phyloP scores from a whole-genome alignment of 2,797 vertebrate genomes.

The Oreortyx pictus region DNA sequence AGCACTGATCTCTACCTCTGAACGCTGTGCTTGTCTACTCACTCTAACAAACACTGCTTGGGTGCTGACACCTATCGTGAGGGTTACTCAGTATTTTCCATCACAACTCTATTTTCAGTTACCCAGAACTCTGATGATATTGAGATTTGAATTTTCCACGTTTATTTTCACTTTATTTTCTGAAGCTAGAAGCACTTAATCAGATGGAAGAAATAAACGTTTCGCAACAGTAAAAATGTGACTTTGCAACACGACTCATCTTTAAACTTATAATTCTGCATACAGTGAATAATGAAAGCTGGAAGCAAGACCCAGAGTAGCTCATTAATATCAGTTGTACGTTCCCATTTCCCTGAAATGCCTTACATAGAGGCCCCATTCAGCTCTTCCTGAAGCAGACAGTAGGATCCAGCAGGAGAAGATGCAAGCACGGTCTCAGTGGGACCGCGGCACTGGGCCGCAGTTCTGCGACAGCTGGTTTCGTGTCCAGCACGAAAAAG shows the following conservation, averaged over 20 bases:
- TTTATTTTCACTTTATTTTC: not conserved
- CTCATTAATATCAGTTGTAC: not conserved
- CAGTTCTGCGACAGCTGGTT: not conserved
- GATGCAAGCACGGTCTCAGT: not conserved
- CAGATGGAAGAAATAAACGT: conserved; percentile 5
- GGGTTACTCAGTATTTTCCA: conserved; percentile 63
- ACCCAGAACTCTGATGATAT: conserved; percentile 44
- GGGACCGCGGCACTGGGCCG: not conserved
- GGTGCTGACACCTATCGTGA: conserved; percentile 40
- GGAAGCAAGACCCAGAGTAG: not conserved
- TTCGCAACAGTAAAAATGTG: not conserved
- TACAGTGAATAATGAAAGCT: not conserved
- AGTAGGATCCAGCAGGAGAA: not conserved
- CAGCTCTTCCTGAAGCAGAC: not conserved
- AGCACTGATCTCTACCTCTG: conserved; percentile 33
- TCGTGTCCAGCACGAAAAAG: not conserved
- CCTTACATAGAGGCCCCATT: not conserved
- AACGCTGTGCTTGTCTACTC: not conserved
- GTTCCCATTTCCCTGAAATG: not conserved
- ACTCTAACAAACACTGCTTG: conserved; percentile 31
- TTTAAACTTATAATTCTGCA: not conserved
- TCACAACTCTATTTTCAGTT: conserved; percentile 65
- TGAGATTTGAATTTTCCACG: conserved; percentile 22
- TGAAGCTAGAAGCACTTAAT: not conserved
- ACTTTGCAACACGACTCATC: not conserved